Conservation (phyloP, 2,888 invertebrate species). For the Drosophila siamana region DNA sequence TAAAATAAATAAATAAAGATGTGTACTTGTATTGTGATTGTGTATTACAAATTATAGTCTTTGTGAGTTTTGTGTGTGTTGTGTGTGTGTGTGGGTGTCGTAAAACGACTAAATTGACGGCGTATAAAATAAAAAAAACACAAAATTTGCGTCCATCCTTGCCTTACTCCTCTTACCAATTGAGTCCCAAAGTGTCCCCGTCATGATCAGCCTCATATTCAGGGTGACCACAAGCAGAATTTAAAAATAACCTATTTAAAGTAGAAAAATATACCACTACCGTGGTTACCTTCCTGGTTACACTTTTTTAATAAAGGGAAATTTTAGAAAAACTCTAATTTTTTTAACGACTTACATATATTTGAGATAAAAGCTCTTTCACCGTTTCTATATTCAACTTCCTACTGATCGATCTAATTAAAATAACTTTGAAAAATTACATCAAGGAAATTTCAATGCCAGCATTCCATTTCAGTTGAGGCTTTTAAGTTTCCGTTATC, state of each 20-base stretch:
- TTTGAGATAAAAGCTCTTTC: too few species aligned
- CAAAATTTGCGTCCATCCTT: constrained; percentile 36
- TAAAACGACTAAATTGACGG: constrained; percentile 22
- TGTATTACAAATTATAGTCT: constrained; percentile 12
- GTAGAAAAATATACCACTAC: neutral
- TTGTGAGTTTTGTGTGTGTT: constrained; percentile 3
- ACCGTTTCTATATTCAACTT: too few species aligned
- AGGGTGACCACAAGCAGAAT: neutral
- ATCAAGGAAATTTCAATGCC: too few species aligned
- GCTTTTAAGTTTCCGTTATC: too few species aligned
- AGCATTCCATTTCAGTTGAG: too few species aligned
- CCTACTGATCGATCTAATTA: too few species aligned
- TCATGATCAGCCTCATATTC: constrained; percentile 5
- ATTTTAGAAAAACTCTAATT: too few species aligned
- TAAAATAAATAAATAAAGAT: constrained; percentile 14
- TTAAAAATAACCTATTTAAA: neutral
- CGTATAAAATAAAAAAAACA: constrained; percentile 11
- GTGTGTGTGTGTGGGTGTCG: constrained; percentile 19
- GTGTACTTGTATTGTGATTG: neutral
- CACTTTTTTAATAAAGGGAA: neutral
- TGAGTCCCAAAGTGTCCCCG: constrained; percentile 19
- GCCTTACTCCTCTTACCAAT: constrained; percentile 47
- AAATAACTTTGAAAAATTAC: too few species aligned
- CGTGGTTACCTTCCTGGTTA: neutral
- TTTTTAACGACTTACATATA: too few species aligned